A percentile compares a stretch with the other conserved stretches of the same genome.
phyloP scores from a whole-genome alignment of 2,888 invertebrate genomes.

The Standfussiana lucernea region DNA sequence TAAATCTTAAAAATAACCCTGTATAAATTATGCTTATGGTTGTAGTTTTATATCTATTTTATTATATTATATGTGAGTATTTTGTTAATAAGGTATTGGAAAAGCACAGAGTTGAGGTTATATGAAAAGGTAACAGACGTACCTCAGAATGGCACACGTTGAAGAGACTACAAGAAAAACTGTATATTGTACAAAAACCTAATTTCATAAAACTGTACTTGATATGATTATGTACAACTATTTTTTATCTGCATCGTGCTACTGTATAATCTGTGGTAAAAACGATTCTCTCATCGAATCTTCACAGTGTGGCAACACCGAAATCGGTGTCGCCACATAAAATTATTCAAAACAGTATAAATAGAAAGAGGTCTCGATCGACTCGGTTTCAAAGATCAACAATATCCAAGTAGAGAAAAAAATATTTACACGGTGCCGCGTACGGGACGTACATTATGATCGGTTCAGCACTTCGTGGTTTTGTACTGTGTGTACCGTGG shows the following conservation, averaged over 20 bases:
- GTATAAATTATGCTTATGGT: conserved; percentile 90
- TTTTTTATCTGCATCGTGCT: conserved; percentile 71
- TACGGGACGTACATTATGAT: conserved; percentile 58
- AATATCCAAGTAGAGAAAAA: conserved; percentile 71
- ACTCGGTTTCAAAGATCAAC: conserved; percentile 68
- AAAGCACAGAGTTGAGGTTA: conserved; percentile 87
- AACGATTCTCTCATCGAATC: conserved; percentile 63
- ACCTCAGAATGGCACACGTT: conserved; percentile 88
- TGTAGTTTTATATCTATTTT: conserved; percentile 85
- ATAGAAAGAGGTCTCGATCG: conserved; percentile 69
- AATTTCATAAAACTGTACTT: conserved; percentile 88
- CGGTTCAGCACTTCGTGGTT: conserved; percentile 74
- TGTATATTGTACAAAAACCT: conserved; percentile 84
- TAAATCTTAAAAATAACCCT: conserved; percentile 88
- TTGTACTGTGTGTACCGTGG: conserved; percentile 86
- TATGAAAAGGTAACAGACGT: conserved; percentile 84
- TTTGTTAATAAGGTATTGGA: conserved; percentile 83
- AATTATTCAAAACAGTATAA: conserved; percentile 75
- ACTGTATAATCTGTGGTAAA: conserved; percentile 72
- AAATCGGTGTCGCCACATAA: conserved; percentile 57
- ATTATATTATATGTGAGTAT: conserved; percentile 87
- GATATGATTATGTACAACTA: conserved; percentile 87
- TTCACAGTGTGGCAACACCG: conserved; percentile 50
- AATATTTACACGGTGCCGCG: conserved; percentile 76
- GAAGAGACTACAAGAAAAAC: conserved; percentile 84